A percentile compares a stretch with the other conserved stretches of the same genome.
phyloP scores from a whole-genome alignment of 2,797 vertebrate genomes.

The Pseudotriccus pelzelni region DNA sequence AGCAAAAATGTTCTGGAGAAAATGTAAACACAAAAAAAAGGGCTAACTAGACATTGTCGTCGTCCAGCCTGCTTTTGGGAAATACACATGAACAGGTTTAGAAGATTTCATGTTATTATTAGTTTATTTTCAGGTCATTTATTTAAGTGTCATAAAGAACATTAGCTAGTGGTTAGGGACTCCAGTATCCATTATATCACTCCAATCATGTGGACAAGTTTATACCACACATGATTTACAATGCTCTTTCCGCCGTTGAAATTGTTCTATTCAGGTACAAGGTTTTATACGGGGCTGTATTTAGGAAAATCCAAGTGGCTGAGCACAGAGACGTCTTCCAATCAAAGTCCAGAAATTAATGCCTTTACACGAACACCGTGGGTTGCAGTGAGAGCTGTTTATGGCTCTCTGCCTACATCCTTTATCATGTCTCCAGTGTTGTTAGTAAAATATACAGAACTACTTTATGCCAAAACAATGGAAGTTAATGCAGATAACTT shows the following conservation, averaged over 20 bases:
- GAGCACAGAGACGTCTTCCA: slow-evolving; percentile 1
- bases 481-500: slow-evolving; percentile 72
- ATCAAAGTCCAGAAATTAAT: slow-evolving; percentile 48
- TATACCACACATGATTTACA: slow-evolving; percentile 59
- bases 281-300: slow-evolving; percentile 10
- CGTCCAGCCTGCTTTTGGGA: neutral
- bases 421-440: slow-evolving; percentile 66
- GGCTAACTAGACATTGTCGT: slow-evolving; percentile 14
- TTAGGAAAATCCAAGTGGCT: slow-evolving; percentile 23
- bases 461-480: slow-evolving; percentile 73
- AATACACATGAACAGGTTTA: slow-evolving; percentile 21
- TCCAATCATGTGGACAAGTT: slow-evolving; percentile 63
- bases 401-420: slow-evolving; percentile 55
- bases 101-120: slow-evolving; percentile 9
- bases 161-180: slow-evolving; percentile 60
- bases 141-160: slow-evolving; percentile 62
- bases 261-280: slow-evolving; percentile 51
- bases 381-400: slow-evolving; percentile 32
- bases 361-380: neutral
- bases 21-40: slow-evolving; percentile 19
- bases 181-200: slow-evolving; percentile 53
- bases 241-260: neutral
- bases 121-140: slow-evolving; percentile 63
- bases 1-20: neutral
- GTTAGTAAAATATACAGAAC: slow-evolving; percentile 70